phyloP scores from a whole-genome alignment of 1,140 invertebrate genomes.

The Caenorhabditis brenneri region DNA sequence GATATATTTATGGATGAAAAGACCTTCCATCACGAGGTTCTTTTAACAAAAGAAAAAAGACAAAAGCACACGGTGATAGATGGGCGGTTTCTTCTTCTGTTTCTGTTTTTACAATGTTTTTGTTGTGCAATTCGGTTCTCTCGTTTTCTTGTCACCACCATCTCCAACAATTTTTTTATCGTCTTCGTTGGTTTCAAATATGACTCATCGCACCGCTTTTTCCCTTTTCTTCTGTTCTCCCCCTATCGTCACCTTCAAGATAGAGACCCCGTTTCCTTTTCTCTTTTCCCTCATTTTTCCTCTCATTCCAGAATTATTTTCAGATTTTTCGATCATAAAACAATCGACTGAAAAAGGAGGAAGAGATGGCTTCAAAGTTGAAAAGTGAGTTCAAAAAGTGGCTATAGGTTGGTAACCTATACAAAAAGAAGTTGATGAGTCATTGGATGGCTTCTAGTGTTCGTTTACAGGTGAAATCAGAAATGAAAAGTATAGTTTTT shows the following conservation, averaged over 20 bases:
- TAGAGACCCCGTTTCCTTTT: not conserved
- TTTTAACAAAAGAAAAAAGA: not conserved
- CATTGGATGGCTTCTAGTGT: not conserved
- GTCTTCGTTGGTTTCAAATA: not conserved
- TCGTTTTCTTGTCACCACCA: not conserved
- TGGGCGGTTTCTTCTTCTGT: not conserved
- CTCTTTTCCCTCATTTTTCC: not conserved
- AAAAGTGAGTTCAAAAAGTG: not conserved
- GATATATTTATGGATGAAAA: no score
- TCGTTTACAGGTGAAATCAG: not conserved
- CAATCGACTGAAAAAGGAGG: no score
- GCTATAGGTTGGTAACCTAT: not conserved
- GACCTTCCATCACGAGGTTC: not conserved
- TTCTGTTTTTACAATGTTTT: constrained; percentile 19
- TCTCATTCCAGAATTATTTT: not conserved
- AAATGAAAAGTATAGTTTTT: no score
- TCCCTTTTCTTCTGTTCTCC: not conserved
- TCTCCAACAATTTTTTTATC: not conserved
- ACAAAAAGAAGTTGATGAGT: not conserved
- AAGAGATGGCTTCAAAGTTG: constrained; percentile 29
- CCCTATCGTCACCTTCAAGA: not conserved
- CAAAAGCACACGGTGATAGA: not conserved
- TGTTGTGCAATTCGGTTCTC: not conserved
- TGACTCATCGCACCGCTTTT: not conserved
- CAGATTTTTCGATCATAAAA: not conserved